Base-by-base conservation (phyloP, 2,888 invertebrate genomes). In the Drosophila phalerata region DNA sequence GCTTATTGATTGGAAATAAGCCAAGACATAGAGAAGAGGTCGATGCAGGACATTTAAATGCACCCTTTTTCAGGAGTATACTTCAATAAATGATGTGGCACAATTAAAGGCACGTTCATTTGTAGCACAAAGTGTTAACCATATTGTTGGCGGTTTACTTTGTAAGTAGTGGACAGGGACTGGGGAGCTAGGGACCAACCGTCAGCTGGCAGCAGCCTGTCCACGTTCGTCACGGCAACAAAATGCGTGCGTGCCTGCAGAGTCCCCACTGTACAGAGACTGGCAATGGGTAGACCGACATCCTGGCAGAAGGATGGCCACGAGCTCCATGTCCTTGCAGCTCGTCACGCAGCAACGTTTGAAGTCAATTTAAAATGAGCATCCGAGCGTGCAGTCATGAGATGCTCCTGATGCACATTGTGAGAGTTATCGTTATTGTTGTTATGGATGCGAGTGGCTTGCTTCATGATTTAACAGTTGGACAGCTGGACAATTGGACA, bases 351-450 rank as follows among this genome's bases (percentile, higher is more conserved):
- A 89, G 83, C 81, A 88, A 79, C 89, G 85, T 89, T 89, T 87
- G 86, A 89, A 87, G 87, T 87, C 87, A 87, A 87, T 89, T 87
- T 87, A 83, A 89, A 87, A 89, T 88, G 83, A 88, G 89, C 88
- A 87, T 77, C 74, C 83, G 86, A 83, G 89, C 87, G 86, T 89
- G 85, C 89, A 82, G 80, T 77, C 89, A 85, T 90, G 89, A 81
- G 87, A 81, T 83, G 88, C 72, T 66, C 80, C 53, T 64, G 66
- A 17, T 52, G 52, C 61, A 43, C 62, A 60, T 58, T 66, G 55
- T 49, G 58, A 48, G 67, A 80, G 65, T 69, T 81, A 85, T 85
- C 68, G 65, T 81, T 74, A 88, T 83, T 86, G 81, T 81, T 88
- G 85, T 70, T 86, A 72, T 88, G 75, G 63, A 63, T 67, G 58